Evolutionary conservation across 64 coral and sea anemone genomes (phyloP).

Genomic region (Astreopora myriophthalma): DNA sequence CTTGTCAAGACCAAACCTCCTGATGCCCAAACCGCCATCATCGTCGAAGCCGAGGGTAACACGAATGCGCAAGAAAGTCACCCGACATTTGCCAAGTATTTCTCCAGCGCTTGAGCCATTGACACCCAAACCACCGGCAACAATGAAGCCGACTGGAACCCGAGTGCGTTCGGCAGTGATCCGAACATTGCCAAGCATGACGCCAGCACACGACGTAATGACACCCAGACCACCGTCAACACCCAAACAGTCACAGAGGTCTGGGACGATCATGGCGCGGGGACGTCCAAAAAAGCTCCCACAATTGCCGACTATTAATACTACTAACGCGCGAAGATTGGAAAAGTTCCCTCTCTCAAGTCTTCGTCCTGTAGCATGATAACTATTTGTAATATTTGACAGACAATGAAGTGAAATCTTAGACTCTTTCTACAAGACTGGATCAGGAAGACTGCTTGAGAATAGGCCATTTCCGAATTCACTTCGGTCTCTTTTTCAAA

Average conservation of each 20-base stretch:
- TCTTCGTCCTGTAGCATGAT: too few species aligned
- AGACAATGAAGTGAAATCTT: too few species aligned
- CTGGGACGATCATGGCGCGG: too few species aligned
- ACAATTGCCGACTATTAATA: too few species aligned
- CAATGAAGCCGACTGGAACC: not conserved
- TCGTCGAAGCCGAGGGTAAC: not conserved
- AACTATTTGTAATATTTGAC: too few species aligned
- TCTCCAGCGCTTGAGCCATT: not conserved
- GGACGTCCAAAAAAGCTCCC: too few species aligned
- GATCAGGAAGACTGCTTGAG: too few species aligned
- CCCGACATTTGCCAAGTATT: not conserved
- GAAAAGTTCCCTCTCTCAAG: too few species aligned
- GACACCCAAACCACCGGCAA: not conserved
- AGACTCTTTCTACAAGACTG: too few species aligned
- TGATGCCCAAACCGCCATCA: not conserved
- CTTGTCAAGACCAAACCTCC: not conserved
- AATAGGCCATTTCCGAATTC: too few species aligned
- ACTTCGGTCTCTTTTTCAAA: too few species aligned
- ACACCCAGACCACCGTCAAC: not conserved
- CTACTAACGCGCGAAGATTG: too few species aligned
- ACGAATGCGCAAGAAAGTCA: not conserved
- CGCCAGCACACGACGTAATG: not conserved
- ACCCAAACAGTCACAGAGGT: not conserved
- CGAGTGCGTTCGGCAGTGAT: not conserved
- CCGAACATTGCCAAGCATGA: not conserved